Percentiles rank a stretch among this genome's conserved stretches.
Conservation (phyloP, 2,797 vertebrate species). For the Babyrousa celebensis region DNA sequence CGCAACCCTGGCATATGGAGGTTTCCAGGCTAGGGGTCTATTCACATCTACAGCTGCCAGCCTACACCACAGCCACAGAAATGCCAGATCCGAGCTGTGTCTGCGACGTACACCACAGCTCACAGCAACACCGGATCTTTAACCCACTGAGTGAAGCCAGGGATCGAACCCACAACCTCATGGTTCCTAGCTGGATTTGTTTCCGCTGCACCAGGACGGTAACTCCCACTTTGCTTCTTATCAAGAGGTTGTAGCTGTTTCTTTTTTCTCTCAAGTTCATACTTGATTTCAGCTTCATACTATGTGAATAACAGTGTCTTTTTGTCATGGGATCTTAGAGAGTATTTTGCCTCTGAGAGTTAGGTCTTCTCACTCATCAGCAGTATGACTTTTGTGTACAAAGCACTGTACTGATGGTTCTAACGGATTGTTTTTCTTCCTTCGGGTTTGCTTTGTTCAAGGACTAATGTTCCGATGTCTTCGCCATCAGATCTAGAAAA, state of each 20-base stretch:
- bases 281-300: constrained; percentile 57
- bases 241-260: constrained; percentile 8
- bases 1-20: too few relatives aligned
- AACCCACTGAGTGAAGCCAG: too few relatives aligned
- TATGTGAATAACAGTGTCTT: constrained; percentile 46
- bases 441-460: constrained; percentile 82
- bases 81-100: too few relatives aligned
- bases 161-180: too few relatives aligned
- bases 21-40: too few relatives aligned
- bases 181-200: too few relatives aligned
- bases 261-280: constrained; percentile 49
- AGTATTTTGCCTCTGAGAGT: constrained; percentile 67
- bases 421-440: constrained; percentile 77
- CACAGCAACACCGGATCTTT: too few relatives aligned
- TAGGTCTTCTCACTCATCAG: constrained; percentile 26
- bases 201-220: too few relatives aligned
- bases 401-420: constrained; percentile 28
- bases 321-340: constrained; percentile 65
- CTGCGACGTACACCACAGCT: too few relatives aligned
- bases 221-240: not conserved
- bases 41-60: too few relatives aligned
- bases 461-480: constrained; percentile 65
- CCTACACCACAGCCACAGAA: too few relatives aligned
- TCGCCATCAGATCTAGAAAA: constrained; percentile 88
- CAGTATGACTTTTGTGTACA: constrained; percentile 41